Conservation (phyloP, 2,797 vertebrate genomes). For the Eulemur albifrons region DNA sequence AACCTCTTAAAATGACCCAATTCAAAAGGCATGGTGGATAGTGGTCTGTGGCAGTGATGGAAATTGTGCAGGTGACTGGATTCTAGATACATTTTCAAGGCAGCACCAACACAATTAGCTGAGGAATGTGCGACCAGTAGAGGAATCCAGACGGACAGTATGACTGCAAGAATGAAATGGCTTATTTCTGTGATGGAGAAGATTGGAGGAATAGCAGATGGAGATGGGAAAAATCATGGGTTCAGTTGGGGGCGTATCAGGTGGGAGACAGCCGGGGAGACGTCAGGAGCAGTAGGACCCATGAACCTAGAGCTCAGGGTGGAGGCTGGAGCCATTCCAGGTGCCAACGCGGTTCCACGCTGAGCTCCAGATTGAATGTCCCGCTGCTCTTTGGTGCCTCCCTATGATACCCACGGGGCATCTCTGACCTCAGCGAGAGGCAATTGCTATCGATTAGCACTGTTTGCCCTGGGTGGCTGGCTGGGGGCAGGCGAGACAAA, state of each 20-base stretch:
- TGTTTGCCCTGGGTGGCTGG: not conserved
- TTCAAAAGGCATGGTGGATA: not conserved
- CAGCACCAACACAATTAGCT: not conserved
- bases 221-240: not conserved
- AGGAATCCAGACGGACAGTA: not conserved
- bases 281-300: not conserved
- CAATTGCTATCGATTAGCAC: not conserved
- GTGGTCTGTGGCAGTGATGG: not conserved
- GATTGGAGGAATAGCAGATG: too few relatives aligned
- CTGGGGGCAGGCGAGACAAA: not conserved
- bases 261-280: not conserved
- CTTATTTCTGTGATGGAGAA: not conserved
- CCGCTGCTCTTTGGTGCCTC: not conserved
- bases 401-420: too few relatives aligned
- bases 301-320: not conserved
- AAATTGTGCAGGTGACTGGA: not conserved
- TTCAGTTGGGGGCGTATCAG: not conserved
- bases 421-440: not conserved
- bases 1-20: not conserved
- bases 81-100: not conserved
- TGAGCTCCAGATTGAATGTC: not conserved
- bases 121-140: not conserved
- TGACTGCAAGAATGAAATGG: not conserved
- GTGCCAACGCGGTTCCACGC: too few relatives aligned
- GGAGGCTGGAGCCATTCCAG: not conserved